A percentile compares a stretch with the other conserved stretches of the same genome.
Conservation (phyloP, 2,113 vertebrate genomes). For the Eurypyga helias region DNA sequence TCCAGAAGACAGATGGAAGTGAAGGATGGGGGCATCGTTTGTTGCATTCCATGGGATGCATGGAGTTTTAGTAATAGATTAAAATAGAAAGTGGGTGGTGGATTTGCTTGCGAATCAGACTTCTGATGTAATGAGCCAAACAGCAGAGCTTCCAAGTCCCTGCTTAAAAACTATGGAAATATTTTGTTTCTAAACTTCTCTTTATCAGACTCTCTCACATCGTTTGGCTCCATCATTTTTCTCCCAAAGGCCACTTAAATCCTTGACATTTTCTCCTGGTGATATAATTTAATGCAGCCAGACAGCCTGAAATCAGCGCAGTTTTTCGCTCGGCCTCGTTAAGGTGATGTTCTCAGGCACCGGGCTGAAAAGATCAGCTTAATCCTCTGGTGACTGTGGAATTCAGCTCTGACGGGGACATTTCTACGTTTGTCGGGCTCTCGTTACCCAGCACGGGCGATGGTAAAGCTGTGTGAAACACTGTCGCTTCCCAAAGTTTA, state of each 20-base stretch:
- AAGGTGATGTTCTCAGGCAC: slow-evolving; percentile 61
- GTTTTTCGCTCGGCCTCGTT: slow-evolving; percentile 22
- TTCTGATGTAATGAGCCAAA: slow-evolving; percentile 24
- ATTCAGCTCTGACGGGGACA: neutral
- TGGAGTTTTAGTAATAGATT: neutral
- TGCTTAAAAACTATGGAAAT: slow-evolving; percentile 26
- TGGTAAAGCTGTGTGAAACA: neutral
- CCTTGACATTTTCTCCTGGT: slow-evolving; percentile 67
- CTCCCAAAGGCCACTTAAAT: slow-evolving; percentile 66
- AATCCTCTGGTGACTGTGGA: neutral
- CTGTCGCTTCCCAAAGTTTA: fast-evolving
- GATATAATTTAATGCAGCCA: slow-evolving; percentile 62
- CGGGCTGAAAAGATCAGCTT: neutral
- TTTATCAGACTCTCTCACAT: slow-evolving; percentile 59
- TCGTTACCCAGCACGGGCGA: fast-evolving
- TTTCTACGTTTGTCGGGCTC: neutral
- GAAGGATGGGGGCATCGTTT: neutral
- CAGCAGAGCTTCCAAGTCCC: slow-evolving; percentile 1
- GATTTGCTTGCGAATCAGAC: neutral
- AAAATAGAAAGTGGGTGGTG: slow-evolving; percentile 40
- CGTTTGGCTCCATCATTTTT: slow-evolving; percentile 41
- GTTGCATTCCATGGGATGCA: slow-evolving; percentile 35
- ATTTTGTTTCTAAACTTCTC: slow-evolving; percentile 54
- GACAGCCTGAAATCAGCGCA: slow-evolving; percentile 59
- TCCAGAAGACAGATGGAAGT: slow-evolving; percentile 22